These are phyloP conservation scores for Beroe ovata DNA, from an alignment of 37 sponge, comb jelly and placozoan genomes.

Conservation along the genomic window DNA sequence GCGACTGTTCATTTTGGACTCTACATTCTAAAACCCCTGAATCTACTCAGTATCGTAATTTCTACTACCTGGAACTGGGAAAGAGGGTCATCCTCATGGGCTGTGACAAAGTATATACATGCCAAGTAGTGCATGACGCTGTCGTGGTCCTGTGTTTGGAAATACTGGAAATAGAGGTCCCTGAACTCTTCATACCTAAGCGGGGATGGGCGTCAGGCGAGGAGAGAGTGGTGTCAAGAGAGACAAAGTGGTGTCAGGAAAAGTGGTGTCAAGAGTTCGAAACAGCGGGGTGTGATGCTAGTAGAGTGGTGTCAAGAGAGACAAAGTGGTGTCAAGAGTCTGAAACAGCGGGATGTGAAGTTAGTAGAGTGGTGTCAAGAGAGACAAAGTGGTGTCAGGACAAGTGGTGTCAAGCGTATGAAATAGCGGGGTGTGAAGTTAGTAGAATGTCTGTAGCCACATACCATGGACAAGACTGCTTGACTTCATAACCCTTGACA, in stretches of 20 bases:
- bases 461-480: slow-evolving; percentile 43
- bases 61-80: neutral
- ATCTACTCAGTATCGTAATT: too few relatives aligned
- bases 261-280: neutral
- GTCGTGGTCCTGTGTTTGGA: slow-evolving; percentile 73
- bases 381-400: neutral
- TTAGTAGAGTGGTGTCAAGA: neutral
- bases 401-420: neutral
- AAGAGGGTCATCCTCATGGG: neutral
- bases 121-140: slow-evolving; percentile 68
- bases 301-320: neutral
- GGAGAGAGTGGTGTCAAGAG: neutral
- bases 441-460: neutral
- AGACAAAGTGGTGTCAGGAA: too few relatives aligned
- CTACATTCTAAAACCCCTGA: too few relatives aligned
- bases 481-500: slow-evolving; percentile 35
- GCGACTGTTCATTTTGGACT: too few relatives aligned
- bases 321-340: neutral
- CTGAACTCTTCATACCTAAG: slow-evolving; percentile 91
- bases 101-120: slow-evolving; percentile 60
- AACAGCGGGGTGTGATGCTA: too few relatives aligned
- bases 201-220: slow-evolving; percentile 31
- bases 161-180: slow-evolving; percentile 75
- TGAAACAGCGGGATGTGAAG: too few relatives aligned
- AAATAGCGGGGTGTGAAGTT: too few relatives aligned